Evolutionary conservation across 2,888 invertebrate genomes (phyloP), one percentile per base, ranked within the genome.

Genomic region (Plemyria rubiginata): DNA sequence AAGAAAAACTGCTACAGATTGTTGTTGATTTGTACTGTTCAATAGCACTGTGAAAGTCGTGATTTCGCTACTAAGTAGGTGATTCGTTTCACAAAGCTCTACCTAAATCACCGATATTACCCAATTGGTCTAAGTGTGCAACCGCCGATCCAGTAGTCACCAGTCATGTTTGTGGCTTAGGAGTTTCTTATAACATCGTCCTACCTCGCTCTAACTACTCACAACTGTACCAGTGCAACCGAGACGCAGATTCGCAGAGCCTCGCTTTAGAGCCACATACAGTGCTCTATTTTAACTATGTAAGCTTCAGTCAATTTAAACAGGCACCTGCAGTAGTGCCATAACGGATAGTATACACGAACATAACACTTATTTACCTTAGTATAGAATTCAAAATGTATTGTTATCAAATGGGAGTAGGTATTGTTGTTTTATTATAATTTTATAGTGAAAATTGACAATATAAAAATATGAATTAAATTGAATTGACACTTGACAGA

Each of bases 231-330:
- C 16, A 11, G 16, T 9, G 45, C 45, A 16, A 45, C 11, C 16
- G 45, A 9, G 45, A 45, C 16, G 16, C 43, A 40, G 40, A 40
- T 40, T 40, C 40, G n/a, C 12, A 43, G 40, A n/a, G 43, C 12
- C 13, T 22, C 22, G 11, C 36, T 38, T 38, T 11, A 38, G 36
- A 38, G 36, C 36, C 36, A 38, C 36, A 11, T 0, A 32, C 32
- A 38, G 11, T 9, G 1, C 2, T 11, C 11, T 38, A 2, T 38
- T 38, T 38, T 54, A 22, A 4, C 13, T 51, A 43, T 2, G 28
- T 49, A 56, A 50, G 56, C 56, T 57, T 54, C 49, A 65, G 60
- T 65, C 64, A 65, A 53, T 57, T 6, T 22, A 58, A 56, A 56
- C 49, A 41, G 60, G 60, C 60, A 60, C 60, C 29, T 53, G 38